A percentile compares a stretch with the other conserved stretches of the same genome.
Evolutionary conservation across 2,113 vertebrate species (phyloP).

Genomic region (Camelus dromedarius): DNA sequence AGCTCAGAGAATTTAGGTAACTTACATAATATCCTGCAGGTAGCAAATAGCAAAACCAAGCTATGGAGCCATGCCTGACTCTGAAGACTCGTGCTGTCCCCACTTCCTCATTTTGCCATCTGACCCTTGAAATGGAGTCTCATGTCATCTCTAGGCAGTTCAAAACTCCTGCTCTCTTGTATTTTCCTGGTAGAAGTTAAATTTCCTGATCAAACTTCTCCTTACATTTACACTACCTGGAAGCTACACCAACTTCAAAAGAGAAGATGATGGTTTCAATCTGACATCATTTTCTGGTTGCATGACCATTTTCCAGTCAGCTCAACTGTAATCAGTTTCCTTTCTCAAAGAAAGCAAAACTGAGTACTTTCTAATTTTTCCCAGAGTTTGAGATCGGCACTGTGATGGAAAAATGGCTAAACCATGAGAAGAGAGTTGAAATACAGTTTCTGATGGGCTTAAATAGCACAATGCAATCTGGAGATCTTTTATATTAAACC

Average conservation of each 20-base stretch:
- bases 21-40: not conserved
- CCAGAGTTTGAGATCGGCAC: not conserved
- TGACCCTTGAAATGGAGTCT: not conserved
- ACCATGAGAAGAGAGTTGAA: not conserved
- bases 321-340: not conserved
- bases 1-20: conserved; percentile 32
- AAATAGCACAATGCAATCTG: not conserved
- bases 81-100: not conserved
- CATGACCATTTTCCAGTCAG: not conserved
- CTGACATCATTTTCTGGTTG: not conserved
- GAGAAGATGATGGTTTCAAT: not conserved
- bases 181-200: not conserved
- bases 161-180: not conserved
- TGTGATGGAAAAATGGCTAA: not conserved
- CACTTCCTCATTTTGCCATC: not conserved
- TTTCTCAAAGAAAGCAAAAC: not conserved
- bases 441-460: not conserved
- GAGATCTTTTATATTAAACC: not conserved
- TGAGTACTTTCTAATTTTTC: not conserved
- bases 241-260: not conserved
- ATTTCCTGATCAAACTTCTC: not conserved
- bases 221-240: not conserved
- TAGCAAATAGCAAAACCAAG: not conserved
- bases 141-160: not conserved
- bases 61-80: not conserved